Evolutionary conservation across 2,113 vertebrate genomes (phyloP).

Genomic region (Mesembrinibis cayennensis): DNA sequence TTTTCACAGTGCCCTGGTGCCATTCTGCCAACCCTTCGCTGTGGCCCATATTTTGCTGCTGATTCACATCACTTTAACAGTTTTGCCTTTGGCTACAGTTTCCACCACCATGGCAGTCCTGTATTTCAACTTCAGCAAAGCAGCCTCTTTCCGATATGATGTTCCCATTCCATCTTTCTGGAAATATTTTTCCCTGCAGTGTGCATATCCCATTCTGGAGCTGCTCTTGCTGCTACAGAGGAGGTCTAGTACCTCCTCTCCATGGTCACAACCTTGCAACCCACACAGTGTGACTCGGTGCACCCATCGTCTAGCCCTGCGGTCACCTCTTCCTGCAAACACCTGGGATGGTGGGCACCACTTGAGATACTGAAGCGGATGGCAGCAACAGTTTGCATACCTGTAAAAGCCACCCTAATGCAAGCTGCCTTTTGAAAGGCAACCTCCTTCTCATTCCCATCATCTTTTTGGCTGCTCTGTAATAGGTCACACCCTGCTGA

Average conservation of each 20-base stretch:
- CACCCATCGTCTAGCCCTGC: fast-evolving
- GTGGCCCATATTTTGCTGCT: neutral
- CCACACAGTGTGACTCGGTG: fast-evolving
- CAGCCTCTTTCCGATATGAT: neutral
- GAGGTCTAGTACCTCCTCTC: neutral
- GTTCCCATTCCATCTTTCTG: neutral
- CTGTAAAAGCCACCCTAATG: neutral
- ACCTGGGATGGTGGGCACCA: neutral
- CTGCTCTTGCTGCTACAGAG: neutral
- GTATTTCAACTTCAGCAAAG: neutral
- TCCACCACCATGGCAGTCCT: neutral
- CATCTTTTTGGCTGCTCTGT: neutral
- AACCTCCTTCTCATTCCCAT: neutral
- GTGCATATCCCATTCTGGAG: neutral
- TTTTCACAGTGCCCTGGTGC: neutral
- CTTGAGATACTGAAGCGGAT: neutral
- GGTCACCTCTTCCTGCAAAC: neutral
- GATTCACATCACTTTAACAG: neutral
- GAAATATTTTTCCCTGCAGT: neutral
- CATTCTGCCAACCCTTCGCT: neutral
- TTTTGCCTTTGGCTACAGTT: neutral
- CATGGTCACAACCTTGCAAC: neutral
- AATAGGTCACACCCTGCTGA: neutral
- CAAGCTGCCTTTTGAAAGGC: neutral
- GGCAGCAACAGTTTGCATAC: neutral